A percentile compares a stretch with the other conserved stretches of the same genome.
Evolutionary conservation across 2,113 vertebrate species (phyloP).

Genomic region (Hippolais icterina): DNA sequence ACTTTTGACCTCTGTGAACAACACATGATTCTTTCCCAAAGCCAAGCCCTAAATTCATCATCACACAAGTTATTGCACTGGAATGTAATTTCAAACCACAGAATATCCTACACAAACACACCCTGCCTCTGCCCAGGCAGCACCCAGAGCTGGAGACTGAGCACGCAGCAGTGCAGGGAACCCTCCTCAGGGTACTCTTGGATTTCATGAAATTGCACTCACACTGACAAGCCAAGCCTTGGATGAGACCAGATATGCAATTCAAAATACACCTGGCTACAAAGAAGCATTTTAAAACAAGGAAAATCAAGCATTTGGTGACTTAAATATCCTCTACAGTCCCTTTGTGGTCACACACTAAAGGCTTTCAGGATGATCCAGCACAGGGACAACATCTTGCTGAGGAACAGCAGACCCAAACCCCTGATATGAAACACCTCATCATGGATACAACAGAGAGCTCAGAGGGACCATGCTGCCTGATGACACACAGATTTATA

Average conservation of each 20-base stretch:
- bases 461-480: fast-evolving
- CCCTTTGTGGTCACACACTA: not conserved
- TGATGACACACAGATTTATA: fast-evolving
- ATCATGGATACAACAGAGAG: fast-evolving
- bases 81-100: not conserved
- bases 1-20: not conserved
- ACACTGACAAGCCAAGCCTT: not conserved
- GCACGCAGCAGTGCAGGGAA: fast-evolving
- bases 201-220: not conserved
- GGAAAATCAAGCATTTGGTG: not conserved
- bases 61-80: not conserved
- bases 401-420: not conserved
- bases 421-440: not conserved
- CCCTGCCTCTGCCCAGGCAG: not conserved
- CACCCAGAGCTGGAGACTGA: not conserved
- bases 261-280: not conserved
- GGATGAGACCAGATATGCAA: fast-evolving
- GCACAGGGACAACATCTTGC: fast-evolving
- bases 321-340: not conserved
- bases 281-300: not conserved
- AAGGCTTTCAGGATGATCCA: not conserved
- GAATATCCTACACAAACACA: not conserved
- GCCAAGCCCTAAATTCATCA: not conserved
- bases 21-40: not conserved
- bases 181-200: too few species aligned